phyloP scores from a whole-genome alignment of 2,113 vertebrate species.

The Todiramphus chloris region DNA sequence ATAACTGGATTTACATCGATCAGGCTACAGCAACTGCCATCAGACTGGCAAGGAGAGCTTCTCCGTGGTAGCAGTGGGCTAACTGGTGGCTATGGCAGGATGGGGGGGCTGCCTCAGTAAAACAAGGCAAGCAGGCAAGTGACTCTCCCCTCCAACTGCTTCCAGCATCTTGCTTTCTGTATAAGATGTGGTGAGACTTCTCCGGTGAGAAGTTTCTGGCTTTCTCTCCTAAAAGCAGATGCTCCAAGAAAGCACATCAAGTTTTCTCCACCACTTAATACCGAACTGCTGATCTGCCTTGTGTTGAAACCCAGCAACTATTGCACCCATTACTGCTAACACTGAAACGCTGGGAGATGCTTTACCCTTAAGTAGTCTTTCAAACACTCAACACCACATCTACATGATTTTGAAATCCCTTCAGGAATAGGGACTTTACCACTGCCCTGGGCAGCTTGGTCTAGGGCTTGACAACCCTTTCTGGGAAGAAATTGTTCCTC shows the following conservation, averaged over 20 bases:
- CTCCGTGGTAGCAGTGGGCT: neutral
- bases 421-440: neutral
- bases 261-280: neutral
- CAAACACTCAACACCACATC: neutral
- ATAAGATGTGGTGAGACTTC: neutral
- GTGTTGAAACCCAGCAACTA: neutral
- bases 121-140: neutral
- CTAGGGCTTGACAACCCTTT: neutral
- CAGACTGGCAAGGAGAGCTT: neutral
- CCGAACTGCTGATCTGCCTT: fast-evolving
- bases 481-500: neutral
- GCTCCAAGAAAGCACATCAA: neutral
- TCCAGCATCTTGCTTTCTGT: neutral
- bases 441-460: neutral
- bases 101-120: neutral
- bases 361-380: neutral
- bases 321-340: neutral
- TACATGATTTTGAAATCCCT: neutral
- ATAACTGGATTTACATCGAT: neutral
- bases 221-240: neutral
- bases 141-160: neutral
- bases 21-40: neutral
- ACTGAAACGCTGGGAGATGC: neutral
- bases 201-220: neutral
- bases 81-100: neutral